Conservation (phyloP, 2,797 vertebrate genomes). For the Hydrolagus colliei region DNA sequence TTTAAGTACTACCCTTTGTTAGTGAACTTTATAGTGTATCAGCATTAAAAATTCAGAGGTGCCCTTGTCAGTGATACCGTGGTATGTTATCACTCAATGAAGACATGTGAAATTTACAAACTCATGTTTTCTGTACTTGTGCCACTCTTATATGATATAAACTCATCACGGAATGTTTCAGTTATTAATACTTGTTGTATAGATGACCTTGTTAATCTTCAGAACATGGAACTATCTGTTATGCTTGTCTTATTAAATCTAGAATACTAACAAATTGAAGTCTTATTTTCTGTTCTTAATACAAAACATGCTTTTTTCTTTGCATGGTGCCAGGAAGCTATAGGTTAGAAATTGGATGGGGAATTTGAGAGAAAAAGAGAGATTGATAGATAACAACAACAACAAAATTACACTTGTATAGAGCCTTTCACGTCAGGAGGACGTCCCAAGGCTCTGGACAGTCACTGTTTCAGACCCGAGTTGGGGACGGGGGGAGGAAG, state of each 20-base stretch:
- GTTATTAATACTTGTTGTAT: constrained; percentile 25
- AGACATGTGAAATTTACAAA: constrained; percentile 24
- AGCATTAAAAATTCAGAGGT: background rate
- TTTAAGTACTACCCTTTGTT: constrained; percentile 5
- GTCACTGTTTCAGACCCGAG: too few species aligned
- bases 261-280: constrained; percentile 2
- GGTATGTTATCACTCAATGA: constrained; percentile 3
- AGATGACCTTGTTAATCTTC: constrained; percentile 25
- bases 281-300: background rate
- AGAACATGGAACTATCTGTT: background rate
- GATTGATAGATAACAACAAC: too few species aligned
- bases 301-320: background rate
- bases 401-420: too few species aligned
- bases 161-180: constrained; percentile 27
- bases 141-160: background rate
- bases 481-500: too few species aligned
- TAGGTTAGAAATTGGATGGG: too few species aligned
- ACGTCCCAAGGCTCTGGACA: too few species aligned
- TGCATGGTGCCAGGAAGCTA: too few species aligned
- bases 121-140: constrained; percentile 17
- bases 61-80: constrained; percentile 2
- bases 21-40: constrained; percentile 12
- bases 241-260: constrained; percentile 28
- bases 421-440: too few species aligned
- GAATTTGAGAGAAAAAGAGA: too few species aligned